Evolutionary conservation across 1,140 invertebrate species (phyloP), one percentile per base, ranked within the genome.

Genomic region (Eumeta japonica): DNA sequence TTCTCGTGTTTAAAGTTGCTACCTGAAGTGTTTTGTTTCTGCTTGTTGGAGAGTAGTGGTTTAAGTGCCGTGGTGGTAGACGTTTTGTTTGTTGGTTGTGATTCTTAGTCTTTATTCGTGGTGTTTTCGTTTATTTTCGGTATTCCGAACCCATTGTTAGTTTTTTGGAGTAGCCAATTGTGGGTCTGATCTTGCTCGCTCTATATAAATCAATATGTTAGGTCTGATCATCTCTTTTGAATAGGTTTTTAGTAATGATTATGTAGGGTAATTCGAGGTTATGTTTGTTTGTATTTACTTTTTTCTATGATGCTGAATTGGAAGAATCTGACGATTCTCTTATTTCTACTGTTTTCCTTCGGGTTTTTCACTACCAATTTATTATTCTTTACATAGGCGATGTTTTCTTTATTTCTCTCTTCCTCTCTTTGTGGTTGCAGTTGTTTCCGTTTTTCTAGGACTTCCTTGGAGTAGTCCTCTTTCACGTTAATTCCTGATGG

Each of bases 391-490:
- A 37, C 2, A n/a, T n/a, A 29, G 11, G 27, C 36, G 11, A 16
- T 15, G 14, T 37, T 37, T 3, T 28, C 36, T 16, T 37, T 37
- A 11, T 29, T 17, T 37, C 10, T 42, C 15, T 49, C 47, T n/a
- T 42, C 43, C 14, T 28, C 24, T 17, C 42, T 10, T 30, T 40
- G 18, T 10, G 33, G 16, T 28, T 34, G 30, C n/a, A 45, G 29
- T 7, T 18, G 3, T 28, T 46, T 45, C 3, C 47, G 31, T 11
- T 35, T 45, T 29, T 49, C 34, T 24, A 47, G 17, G 15, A 37
- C 27, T 41, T 45, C 41, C 19, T 49, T 45, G 2, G 47, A 27
- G 16, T 39, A 49, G 14, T 49, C 43, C 35, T 49, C 43, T n/a
- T 18, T 37, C 2, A 45, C 16, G 35, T 34, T 33, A 3, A 48